Evolutionary conservation across 2,113 vertebrate species (phyloP).

Genomic region (Platichthys flesus): DNA sequence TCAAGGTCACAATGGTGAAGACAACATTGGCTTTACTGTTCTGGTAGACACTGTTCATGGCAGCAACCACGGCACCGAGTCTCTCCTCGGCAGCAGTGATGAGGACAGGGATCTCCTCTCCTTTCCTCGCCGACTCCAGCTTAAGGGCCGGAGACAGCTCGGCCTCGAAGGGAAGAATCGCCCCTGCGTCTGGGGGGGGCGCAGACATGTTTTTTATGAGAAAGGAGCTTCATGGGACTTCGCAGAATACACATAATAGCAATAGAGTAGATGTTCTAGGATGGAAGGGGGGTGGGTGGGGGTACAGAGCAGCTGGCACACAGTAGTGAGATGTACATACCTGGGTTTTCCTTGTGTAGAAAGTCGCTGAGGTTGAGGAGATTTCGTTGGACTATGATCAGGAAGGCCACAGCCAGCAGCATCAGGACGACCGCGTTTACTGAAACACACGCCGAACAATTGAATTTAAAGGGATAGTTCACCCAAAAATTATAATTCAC

Average conservation of each 20-base stretch:
- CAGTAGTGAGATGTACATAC: neutral
- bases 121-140: constrained; percentile 56
- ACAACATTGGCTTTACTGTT: constrained; percentile 90
- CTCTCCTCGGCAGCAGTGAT: constrained; percentile 91
- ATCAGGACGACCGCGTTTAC: constrained; percentile 91
- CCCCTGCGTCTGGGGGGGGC: constrained; percentile 82
- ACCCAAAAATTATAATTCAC: no score
- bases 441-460: constrained; percentile 74
- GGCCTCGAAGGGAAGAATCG: constrained; percentile 88
- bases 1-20: constrained; percentile 93
- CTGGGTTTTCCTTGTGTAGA: constrained; percentile 85
- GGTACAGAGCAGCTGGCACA: neutral
- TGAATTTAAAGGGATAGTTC: neutral
- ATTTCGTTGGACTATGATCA: constrained; percentile 92
- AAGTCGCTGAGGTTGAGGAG: constrained; percentile 93
- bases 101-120: constrained; percentile 90
- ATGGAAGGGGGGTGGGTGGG: no score
- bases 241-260: neutral
- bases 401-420: constrained; percentile 88
- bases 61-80: constrained; percentile 91
- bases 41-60: constrained; percentile 91
- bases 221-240: neutral
- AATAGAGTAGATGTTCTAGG: neutral
- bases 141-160: constrained; percentile 84
- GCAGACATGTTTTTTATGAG: neutral